These are phyloP conservation scores for Rachycentron canadum DNA, from an alignment of 2,797 vertebrate species.

Conservation along the genomic window DNA sequence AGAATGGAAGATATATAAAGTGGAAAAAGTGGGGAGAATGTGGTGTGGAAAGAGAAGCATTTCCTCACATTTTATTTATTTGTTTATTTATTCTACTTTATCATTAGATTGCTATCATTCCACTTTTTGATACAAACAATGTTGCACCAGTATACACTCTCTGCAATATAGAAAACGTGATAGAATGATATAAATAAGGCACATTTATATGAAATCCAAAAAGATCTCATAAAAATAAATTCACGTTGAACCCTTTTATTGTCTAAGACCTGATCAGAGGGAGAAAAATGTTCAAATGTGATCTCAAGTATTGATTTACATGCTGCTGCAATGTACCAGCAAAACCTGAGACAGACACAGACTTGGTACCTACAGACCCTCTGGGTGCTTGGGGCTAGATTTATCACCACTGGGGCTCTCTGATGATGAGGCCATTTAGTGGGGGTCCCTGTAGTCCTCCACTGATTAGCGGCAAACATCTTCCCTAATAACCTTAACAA, in stretches of 20 bases:
- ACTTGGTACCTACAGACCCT: constrained; percentile 63
- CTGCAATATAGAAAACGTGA: not conserved
- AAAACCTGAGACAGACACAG: constrained; percentile 36
- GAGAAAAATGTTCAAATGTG: not conserved
- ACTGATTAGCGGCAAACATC: constrained; percentile 88
- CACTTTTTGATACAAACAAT: not conserved
- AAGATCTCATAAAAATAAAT: not conserved
- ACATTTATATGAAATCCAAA: not conserved
- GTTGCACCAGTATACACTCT: not conserved
- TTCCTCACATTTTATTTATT: not conserved
- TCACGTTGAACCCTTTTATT: not conserved
- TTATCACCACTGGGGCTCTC: constrained; percentile 84
- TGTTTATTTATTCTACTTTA: constrained; percentile 1
- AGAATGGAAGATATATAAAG: constrained; percentile 17
- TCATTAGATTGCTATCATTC: not conserved
- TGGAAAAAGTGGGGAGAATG: constrained; percentile 26
- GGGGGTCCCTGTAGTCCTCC: constrained; percentile 83
- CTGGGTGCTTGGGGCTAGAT: constrained; percentile 85
- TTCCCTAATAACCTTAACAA: constrained; percentile 90
- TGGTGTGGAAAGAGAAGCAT: constrained; percentile 5
- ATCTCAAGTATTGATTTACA: constrained; percentile 17
- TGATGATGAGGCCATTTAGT: constrained; percentile 88
- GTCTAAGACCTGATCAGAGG: not conserved
- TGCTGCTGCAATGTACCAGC: constrained; percentile 21
- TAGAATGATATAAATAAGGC: not conserved